Base-by-base conservation (phyloP, 2,113 vertebrate genomes). In the Oophaga pumilio region DNA sequence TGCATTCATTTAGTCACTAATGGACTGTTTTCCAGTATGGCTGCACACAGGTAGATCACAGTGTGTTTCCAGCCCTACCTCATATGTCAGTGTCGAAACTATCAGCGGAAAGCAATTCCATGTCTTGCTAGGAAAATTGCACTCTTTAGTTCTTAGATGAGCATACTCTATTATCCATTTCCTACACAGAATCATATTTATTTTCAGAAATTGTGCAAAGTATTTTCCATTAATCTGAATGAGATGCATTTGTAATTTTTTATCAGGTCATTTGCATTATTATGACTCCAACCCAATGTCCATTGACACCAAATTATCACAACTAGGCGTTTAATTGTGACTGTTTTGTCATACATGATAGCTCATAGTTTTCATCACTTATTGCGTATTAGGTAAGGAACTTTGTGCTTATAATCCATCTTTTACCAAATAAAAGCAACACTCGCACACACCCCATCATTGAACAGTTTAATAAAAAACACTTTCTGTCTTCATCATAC, bases 1-100 rank as follows among this genome's bases (percentile, higher is more conserved):
- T 93, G 90, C 92, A 95, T 96, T 94, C 94, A 93, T 93, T 93
- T 92, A 93, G 89, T 90, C 91, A 92, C 92, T 96, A 97, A 97
- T 95, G 94, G 93, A 91, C 90, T 94, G 91, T 88, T 89, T 91
- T 90, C 86, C 89, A 91, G 88, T 22, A 77, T 62, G 91, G 87
- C 80, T 90, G 69, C 89, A 88, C 90, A 91, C 91, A 94, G 91
- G 92, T 93, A 93, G 64, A 17, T 92, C 93, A 89, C 93, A 93
- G 91, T 89, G 85, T 50, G 92, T 82, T 89, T 84, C 89, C 89
- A 90, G 80, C 88, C 83, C 89, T 86, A 90, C 85, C 83, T 89
- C 82, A 94, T 93, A 79, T 24, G 86, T 93, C 91, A 94, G 85
- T 90, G 92, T 90, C 91, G 89, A 82, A 60, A 77, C 68, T 77